Evolutionary conservation across 2,888 invertebrate genomes (phyloP), one percentile per base, ranked within the genome.

Genomic region (Clunio marinus): DNA sequence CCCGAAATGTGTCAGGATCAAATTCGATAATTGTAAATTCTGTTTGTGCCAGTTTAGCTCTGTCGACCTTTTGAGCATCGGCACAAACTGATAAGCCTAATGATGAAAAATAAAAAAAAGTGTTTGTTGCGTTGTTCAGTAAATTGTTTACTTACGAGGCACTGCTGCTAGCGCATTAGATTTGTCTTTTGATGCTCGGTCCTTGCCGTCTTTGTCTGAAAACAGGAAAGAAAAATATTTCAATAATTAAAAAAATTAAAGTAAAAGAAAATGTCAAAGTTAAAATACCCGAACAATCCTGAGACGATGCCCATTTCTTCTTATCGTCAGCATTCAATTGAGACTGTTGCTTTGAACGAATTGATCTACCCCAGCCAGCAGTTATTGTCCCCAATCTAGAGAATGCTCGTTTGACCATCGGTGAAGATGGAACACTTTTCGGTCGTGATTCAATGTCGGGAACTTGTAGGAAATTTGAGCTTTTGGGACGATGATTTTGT

Each of bases 21-120:
- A 95, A 95, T 80, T 95, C 95, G 75, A 94, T 94, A 76, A 95
- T 93, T 72, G 91, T 91, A 81, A 95, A 95, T 88, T 95, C 95
- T 72, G 93, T 93, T 81, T 95, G 94, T 66, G 93, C 93, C 70
- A 95, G 81, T 80, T 94, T 94, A 70, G 91, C 88, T 71, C 93
- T 84, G 78, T 95, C 95, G 22, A 95, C 93, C 82, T 95, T 95
- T 77, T 94, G 94, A 71, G 92, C 92, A 76, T 95, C 93, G 3
- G 94, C 94, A 79, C 94, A 95, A 67, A 95, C 93, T 71, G 93
- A 93, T 69, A 95, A 82, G 72, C 93, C 84, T 63, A 1, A 5
- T 22, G 35, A 24, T 7, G 20, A 24, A 4, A 62, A 32, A 32
- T 20, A 17, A 41, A 51, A 17, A 17, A n/a, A 15, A 32, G 41